Evolutionary conservation across 1,140 invertebrate species (phyloP).

Genomic region (Drosophila suzukii): DNA sequence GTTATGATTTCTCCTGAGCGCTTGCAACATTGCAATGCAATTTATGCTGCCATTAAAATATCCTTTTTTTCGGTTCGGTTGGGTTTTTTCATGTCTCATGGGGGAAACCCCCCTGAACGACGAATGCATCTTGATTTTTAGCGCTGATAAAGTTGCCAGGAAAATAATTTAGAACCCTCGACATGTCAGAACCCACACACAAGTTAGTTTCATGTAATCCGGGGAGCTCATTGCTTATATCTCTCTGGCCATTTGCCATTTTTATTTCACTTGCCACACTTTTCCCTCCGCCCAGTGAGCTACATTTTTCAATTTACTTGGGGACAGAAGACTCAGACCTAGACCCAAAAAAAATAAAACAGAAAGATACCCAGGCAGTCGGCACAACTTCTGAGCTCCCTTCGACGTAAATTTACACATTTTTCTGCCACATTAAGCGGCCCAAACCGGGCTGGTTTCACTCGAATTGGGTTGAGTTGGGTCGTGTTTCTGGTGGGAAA

Average conservation of each 20-base stretch:
- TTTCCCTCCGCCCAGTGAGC: slow-evolving; percentile 40
- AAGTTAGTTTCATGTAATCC: slow-evolving; percentile 42
- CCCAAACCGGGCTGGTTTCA: slow-evolving; percentile 22
- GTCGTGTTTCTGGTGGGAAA: slow-evolving; percentile 52
- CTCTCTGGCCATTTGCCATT: slow-evolving; percentile 67
- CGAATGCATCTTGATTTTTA: slow-evolving; percentile 39
- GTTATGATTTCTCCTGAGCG: slow-evolving; percentile 46
- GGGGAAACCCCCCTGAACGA: neutral
- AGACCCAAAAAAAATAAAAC: slow-evolving; percentile 4
- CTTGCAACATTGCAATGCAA: slow-evolving; percentile 73
- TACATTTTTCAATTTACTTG: slow-evolving; percentile 79
- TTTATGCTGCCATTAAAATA: slow-evolving; percentile 71
- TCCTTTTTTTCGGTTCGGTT: neutral
- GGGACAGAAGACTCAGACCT: slow-evolving; percentile 35
- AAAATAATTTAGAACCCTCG: slow-evolving; percentile 39
- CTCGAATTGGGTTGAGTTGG: slow-evolving; percentile 49
- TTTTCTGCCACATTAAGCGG: slow-evolving; percentile 83
- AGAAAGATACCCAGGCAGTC: slow-evolving; percentile 16
- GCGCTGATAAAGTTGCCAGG: slow-evolving; percentile 27
- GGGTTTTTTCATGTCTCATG: neutral
- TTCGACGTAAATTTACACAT: slow-evolving; percentile 80
- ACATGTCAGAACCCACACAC: slow-evolving; percentile 28
- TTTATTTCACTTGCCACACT: slow-evolving; percentile 77
- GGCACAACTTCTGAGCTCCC: slow-evolving; percentile 40
- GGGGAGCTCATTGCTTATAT: slow-evolving; percentile 52